These are phyloP conservation scores for Amphiduros pacificus DNA, from an alignment of 2,888 invertebrate species.

Conservation along the genomic window DNA sequence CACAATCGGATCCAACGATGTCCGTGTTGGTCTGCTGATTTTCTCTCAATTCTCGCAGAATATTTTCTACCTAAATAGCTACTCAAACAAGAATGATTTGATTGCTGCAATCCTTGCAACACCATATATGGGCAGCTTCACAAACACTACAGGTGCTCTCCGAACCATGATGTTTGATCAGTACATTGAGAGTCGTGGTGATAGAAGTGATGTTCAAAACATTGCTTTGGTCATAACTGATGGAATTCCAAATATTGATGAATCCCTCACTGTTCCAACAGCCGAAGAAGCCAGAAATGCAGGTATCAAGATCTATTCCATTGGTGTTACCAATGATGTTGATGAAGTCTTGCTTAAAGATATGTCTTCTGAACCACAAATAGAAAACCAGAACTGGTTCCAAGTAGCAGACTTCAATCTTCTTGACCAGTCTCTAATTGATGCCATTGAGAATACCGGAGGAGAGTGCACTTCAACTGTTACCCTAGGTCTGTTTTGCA, in stretches of 20 bases:
- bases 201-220: background rate
- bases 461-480: too few relatives aligned
- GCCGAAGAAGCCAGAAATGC: background rate
- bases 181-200: background rate
- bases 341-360: background rate
- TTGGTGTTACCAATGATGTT: background rate
- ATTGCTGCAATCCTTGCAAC: background rate
- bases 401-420: constrained; percentile 27
- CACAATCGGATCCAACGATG: background rate
- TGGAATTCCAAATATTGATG: background rate
- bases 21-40: background rate
- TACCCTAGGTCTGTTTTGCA: too few relatives aligned
- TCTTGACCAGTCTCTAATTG: too few relatives aligned
- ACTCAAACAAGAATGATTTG: background rate
- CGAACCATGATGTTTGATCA: background rate
- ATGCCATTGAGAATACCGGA: too few relatives aligned
- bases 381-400: constrained; percentile 30
- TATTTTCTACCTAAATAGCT: background rate
- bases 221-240: background rate
- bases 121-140: background rate
- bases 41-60: background rate
- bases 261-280: background rate
- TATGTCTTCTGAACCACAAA: constrained; percentile 16
- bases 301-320: background rate
- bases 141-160: background rate